phyloP scores from a whole-genome alignment of 2,797 vertebrate species.

The Selene dorsalis region DNA sequence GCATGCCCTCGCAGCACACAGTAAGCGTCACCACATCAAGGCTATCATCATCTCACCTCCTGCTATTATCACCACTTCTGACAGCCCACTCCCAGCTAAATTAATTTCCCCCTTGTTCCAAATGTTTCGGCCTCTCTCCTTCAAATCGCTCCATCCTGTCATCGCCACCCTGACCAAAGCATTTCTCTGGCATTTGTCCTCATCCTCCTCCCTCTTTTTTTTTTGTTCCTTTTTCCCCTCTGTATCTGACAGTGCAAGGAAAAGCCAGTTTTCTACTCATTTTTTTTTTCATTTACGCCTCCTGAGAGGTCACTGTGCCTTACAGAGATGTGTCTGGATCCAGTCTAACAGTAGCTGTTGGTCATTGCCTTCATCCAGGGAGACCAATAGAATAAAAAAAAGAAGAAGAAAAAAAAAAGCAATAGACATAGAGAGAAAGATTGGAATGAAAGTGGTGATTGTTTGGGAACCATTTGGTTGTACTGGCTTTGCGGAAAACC shows the following conservation, averaged over 20 bases:
- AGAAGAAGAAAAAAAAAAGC: slow-evolving; percentile 2
- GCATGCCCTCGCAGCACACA: slow-evolving; percentile 55
- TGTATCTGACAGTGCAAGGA: slow-evolving; percentile 42
- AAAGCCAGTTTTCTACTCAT: slow-evolving; percentile 51
- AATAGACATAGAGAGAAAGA: slow-evolving; percentile 37
- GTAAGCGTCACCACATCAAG: slow-evolving; percentile 71
- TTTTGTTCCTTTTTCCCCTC: slow-evolving; percentile 13
- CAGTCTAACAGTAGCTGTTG: slow-evolving; percentile 34
- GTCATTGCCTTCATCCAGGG: slow-evolving; percentile 42
- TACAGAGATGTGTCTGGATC: slow-evolving; percentile 47
- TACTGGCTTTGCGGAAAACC: slow-evolving; percentile 56
- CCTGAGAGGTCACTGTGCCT: slow-evolving; percentile 48
- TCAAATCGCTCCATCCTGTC: slow-evolving; percentile 63
- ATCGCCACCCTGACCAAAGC: slow-evolving; percentile 70
- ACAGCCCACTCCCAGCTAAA: slow-evolving; percentile 79
- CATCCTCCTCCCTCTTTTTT: slow-evolving; percentile 22
- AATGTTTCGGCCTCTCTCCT: slow-evolving; percentile 56
- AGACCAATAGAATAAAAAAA: slow-evolving; percentile 19
- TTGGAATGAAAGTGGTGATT: slow-evolving; percentile 57
- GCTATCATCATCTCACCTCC: slow-evolving; percentile 78
- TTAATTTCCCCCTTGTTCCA: slow-evolving; percentile 79
- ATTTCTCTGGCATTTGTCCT: slow-evolving; percentile 56
- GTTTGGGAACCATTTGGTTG: slow-evolving; percentile 64
- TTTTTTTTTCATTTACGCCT: slow-evolving; percentile 41
- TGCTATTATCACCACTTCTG: slow-evolving; percentile 77